Base-by-base conservation (phyloP, 1,140 invertebrate species). In the Drosophila sucinea region DNA sequence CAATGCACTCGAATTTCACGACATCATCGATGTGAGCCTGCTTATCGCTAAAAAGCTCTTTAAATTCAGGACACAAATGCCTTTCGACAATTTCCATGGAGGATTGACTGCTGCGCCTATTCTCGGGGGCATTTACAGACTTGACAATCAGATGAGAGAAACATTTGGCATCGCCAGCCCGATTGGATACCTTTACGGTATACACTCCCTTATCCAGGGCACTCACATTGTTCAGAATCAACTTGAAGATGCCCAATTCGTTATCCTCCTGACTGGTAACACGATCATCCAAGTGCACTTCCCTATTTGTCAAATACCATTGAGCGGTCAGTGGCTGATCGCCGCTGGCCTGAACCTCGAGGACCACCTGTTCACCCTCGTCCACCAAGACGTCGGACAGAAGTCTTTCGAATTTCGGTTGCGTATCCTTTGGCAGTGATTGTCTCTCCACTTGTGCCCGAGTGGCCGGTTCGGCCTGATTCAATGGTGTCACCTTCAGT, bases 1-100 rank as follows among this genome's bases (percentile, higher is more conserved):
- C 94, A 75, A 95, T 93, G 85, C 96, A 97, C 66, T 93, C 95
- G 56, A 99, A 94, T 79, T 95, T 94, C 17, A 97, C 96, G 82
- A 97, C 95, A 83, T 98, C 97, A 54, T 97, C 97, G 92, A 98
- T 97, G 96, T 98, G 98, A 1, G 98, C 96, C 80, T 95, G 86
- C 62, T 93, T 93, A 81, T 96, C 94, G 2, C 93, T 84, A 70
- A 96, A 95, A 2, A 93, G 91, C 87, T 96, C 95, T 62, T 94
- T 94, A 81, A 96, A 96, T 23, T 91, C 91, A 3, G 96, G 96
- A 25, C 94, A 92, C 30, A 93, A 77, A 1, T 93, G 90, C 67
- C 94, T 94, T 32, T 95, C 94, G 69, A 94, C 93, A 77, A 94
- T 93, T 40, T 94, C 92, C 0, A 94, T 77, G 23, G 89, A 91